Evolutionary conservation across 2,888 invertebrate genomes (phyloP).

Genomic region (Tachina lurida): DNA sequence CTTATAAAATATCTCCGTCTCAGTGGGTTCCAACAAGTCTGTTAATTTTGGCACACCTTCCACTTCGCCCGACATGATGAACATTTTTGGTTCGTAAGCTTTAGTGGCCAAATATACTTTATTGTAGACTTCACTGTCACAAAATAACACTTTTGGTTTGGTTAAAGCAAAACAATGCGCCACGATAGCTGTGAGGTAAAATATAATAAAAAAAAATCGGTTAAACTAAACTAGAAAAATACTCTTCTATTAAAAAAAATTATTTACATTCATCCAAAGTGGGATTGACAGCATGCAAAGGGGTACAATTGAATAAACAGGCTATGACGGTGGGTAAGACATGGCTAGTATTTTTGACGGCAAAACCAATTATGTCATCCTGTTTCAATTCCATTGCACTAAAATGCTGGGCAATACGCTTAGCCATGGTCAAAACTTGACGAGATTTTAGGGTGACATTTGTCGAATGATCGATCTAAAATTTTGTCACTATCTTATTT

Average conservation of each 20-base stretch:
- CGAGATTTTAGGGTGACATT: conserved; percentile 73
- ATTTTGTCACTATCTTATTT: not conserved
- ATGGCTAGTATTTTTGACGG: conserved; percentile 76
- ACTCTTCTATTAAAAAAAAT: no score
- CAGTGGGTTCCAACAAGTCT: conserved; percentile 64
- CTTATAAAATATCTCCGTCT: conserved; percentile 61
- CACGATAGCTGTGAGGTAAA: conserved; percentile 68
- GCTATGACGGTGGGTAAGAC: conserved; percentile 76
- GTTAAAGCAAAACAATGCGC: conserved; percentile 74
- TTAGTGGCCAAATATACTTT: conserved; percentile 72
- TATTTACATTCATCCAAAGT: conserved; percentile 72
- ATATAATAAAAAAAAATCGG: no score
- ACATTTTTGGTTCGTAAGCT: conserved; percentile 56
- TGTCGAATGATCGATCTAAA: conserved; percentile 75
- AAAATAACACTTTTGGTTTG: conserved; percentile 76
- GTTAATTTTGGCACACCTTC: conserved; percentile 53
- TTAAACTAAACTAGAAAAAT: not conserved
- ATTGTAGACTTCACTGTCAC: conserved; percentile 75
- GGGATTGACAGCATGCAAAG: conserved; percentile 77
- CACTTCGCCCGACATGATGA: conserved; percentile 62
- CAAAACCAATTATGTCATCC: conserved; percentile 76
- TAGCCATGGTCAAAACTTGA: conserved; percentile 74
- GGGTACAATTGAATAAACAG: conserved; percentile 76
- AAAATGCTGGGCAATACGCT: conserved; percentile 74
- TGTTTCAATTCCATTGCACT: conserved; percentile 66